Base-by-base conservation (phyloP, 2,113 vertebrate species). In the Oreochromis niloticus region DNA sequence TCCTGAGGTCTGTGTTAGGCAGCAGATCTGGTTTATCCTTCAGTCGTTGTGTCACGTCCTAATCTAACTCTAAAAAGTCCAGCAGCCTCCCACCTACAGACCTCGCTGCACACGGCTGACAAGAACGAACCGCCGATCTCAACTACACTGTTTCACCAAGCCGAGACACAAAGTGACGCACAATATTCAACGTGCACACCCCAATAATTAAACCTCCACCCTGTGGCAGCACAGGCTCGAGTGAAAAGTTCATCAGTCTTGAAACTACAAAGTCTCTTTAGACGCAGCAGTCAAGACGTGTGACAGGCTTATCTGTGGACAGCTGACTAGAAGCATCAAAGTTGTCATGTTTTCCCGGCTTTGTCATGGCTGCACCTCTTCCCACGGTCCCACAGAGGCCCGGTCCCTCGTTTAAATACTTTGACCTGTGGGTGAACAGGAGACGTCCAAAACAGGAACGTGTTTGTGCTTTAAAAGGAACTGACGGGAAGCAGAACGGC, bases 121-220 rank as follows among this genome's bases (percentile, higher is more conserved):
- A 41, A 13, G 5, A 68, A 39, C 17, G 1, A 71, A 43, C 9
- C 27, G 2, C 24, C 1, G 2, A 1, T 8, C 1, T 17, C 19
- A 41, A 41, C 1, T 41, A 22, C 22, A 68, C 63, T 41, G 19
- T 1, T 41, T 36, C 11, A 22, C 36, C 36, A 13, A 68, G n/a
- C 63, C 0, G 39, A 71, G 22, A 71, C 13, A 27, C 8, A 46
- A 71, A 43, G 39, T 6, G n/a, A 9, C 13, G 8, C 66, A 73
- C 66, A 73, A 16, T 48, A 48, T 16, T 46, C 6, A 48, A 16
- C 46, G 7, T 13, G 3, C 11, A 5, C 43, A 46, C 46, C 3
- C 3, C 46, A 48, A 27, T 0, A 27, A 1, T 6, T 27, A 73
- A 36, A 41, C 0, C 61, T 8, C 34, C 8, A 0, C 66, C 66